Conservation (phyloP, 2,888 invertebrate species). For the Suillia variegata region DNA sequence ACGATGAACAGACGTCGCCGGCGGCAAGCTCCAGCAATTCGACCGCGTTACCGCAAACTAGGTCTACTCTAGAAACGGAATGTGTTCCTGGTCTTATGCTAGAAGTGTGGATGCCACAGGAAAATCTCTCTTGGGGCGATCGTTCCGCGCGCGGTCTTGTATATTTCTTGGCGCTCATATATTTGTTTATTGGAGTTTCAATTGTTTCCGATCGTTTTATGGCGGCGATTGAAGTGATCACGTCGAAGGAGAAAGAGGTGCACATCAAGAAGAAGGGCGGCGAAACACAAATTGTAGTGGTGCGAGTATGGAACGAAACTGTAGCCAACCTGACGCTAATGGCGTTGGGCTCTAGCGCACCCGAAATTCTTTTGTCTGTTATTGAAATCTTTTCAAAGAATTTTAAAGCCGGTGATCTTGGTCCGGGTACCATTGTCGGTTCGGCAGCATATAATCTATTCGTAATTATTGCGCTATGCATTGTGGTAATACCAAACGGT, state of each 20-base stretch:
- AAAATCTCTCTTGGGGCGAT: conserved; percentile 76
- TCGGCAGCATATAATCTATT: conserved; percentile 98
- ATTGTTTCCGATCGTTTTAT: conserved; percentile 99
- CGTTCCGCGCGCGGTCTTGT: conserved; percentile 84
- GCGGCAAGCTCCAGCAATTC: conserved; percentile 17
- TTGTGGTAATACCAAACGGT: conserved; percentile 86
- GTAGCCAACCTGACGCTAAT: conserved; percentile 98
- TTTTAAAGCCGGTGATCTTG: conserved; percentile 95
- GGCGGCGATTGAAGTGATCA: conserved; percentile 99
- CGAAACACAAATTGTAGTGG: conserved; percentile 85
- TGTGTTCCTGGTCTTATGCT: conserved; percentile 88
- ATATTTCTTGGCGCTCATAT: conserved; percentile 88
- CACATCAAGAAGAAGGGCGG: conserved; percentile 87
- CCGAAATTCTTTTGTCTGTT: conserved; percentile 95
- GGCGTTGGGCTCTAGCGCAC: conserved; percentile 98
- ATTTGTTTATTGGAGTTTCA: conserved; percentile 98
- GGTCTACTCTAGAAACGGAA: conserved; percentile 24
- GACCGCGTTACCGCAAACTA: conserved; percentile 16
- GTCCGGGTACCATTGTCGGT: conserved; percentile 98
- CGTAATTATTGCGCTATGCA: conserved; percentile 95
- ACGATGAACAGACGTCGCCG: conserved; percentile 18
- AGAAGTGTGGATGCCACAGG: conserved; percentile 86
- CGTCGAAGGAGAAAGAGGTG: conserved; percentile 95
- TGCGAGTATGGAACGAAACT: conserved; percentile 98
- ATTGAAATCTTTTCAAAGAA: conserved; percentile 97